phyloP scores from a whole-genome alignment of 2,113 vertebrate species.

The Dasyornis broadbenti region DNA sequence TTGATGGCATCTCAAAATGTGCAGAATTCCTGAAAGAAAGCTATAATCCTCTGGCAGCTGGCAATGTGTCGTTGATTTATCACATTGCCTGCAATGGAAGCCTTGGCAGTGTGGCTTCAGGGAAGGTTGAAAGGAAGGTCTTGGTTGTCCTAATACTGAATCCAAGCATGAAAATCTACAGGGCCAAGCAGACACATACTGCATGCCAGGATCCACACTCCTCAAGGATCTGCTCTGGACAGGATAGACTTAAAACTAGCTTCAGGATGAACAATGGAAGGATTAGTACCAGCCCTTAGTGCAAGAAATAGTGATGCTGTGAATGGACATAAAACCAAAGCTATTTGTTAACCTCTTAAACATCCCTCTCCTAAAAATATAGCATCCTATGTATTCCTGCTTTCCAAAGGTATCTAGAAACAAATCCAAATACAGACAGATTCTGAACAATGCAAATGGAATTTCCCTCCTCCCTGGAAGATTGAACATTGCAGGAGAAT shows the following conservation, averaged over 20 bases:
- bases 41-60: not conserved
- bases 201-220: not conserved
- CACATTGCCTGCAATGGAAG: not conserved
- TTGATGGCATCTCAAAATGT: not conserved
- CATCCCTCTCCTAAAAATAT: not conserved
- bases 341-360: not conserved
- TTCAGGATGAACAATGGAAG: not conserved
- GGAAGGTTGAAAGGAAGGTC: not conserved
- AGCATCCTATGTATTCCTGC: not conserved
- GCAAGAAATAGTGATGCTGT: not conserved
- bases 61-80: not conserved
- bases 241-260: not conserved
- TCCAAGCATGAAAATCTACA: not conserved
- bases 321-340: not conserved
- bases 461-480: not conserved
- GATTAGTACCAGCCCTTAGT: not conserved
- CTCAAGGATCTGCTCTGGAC: not conserved
- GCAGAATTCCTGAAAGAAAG: not conserved
- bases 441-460: not conserved
- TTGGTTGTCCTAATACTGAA: not conserved
- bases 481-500: not conserved
- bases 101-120: not conserved
- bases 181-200: not conserved
- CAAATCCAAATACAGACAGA: not conserved
- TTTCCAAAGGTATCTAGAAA: not conserved